phyloP scores from a whole-genome alignment of 2,888 invertebrate species.

The Escarpia spicata region DNA sequence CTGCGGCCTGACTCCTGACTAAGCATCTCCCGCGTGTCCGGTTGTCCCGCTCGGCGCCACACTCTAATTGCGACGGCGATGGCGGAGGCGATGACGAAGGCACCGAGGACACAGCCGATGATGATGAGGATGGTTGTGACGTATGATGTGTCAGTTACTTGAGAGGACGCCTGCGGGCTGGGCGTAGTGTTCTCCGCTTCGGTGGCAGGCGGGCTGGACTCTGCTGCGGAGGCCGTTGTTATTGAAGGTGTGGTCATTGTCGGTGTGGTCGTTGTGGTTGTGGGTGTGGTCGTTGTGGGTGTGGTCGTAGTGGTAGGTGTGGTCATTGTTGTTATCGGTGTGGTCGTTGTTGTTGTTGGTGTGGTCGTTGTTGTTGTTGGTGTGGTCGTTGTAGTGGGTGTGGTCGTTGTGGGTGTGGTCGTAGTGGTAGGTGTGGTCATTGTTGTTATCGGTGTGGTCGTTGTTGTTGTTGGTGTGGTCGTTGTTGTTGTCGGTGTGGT shows the following conservation, averaged over 20 bases:
- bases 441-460: neutral
- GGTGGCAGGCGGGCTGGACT: too few relatives aligned
- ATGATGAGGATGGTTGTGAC: neutral
- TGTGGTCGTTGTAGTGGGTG: neutral
- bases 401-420: neutral
- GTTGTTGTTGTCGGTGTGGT: neutral
- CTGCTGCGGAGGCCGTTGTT: too few relatives aligned
- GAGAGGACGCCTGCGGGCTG: neutral
- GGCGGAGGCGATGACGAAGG: neutral
- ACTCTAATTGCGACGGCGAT: neutral
- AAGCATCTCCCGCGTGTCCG: neutral
- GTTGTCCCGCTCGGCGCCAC: neutral
- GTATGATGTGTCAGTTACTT: neutral
- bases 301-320: neutral
- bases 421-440: neutral
- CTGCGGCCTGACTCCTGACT: neutral
- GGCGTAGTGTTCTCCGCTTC: neutral
- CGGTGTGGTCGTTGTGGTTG: neutral
- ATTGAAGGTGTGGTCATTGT: neutral
- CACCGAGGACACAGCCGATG: neutral
- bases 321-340: neutral
- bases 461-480: neutral
- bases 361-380: neutral
- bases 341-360: neutral
- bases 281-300: neutral